These are phyloP conservation scores for Leptodirus hochenwartii DNA, from an alignment of 2,888 invertebrate genomes.

Conservation along the genomic window DNA sequence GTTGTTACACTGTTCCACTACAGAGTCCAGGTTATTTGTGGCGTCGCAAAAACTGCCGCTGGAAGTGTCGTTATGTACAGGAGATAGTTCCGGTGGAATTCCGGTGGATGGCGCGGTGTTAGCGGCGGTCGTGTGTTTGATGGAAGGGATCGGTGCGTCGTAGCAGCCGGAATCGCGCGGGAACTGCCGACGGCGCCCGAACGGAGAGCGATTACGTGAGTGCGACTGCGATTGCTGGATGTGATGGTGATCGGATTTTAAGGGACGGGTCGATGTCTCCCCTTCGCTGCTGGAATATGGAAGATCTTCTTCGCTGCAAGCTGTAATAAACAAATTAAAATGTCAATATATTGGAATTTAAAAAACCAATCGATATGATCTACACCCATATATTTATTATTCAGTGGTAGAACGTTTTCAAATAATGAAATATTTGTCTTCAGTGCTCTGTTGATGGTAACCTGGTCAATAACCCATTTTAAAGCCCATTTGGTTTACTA, in stretches of 20 bases:
- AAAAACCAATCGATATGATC: too few species aligned
- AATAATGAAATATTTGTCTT: too few species aligned
- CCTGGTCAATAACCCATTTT: too few species aligned
- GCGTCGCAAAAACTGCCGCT: constrained; percentile 26
- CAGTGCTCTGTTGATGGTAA: too few species aligned
- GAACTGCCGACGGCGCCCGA: constrained; percentile 59
- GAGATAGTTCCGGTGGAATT: constrained; percentile 30
- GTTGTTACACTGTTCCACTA: constrained; percentile 39
- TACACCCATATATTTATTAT: too few species aligned
- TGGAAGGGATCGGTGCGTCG: constrained; percentile 34
- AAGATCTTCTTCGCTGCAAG: constrained; percentile 59
- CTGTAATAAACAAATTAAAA: constrained; percentile 24
- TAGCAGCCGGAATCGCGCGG: constrained; percentile 72
- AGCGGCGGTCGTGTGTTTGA: constrained; percentile 16
- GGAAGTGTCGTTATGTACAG: constrained; percentile 31
- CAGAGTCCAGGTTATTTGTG: constrained; percentile 36
- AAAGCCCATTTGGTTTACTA: too few species aligned
- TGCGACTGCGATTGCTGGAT: too few species aligned
- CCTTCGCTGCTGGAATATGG: constrained; percentile 69
- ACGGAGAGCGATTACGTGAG: constrained; percentile 50
- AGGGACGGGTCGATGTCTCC: too few species aligned
- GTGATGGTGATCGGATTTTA: too few species aligned
- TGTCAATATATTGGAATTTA: constrained; percentile 5
- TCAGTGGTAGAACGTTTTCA: too few species aligned
- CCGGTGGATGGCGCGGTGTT: constrained; percentile 28